Percentiles rank a stretch among this genome's conserved stretches.
Conservation (phyloP, 2,888 invertebrate genomes). For the Xestobium rufovillosum region DNA sequence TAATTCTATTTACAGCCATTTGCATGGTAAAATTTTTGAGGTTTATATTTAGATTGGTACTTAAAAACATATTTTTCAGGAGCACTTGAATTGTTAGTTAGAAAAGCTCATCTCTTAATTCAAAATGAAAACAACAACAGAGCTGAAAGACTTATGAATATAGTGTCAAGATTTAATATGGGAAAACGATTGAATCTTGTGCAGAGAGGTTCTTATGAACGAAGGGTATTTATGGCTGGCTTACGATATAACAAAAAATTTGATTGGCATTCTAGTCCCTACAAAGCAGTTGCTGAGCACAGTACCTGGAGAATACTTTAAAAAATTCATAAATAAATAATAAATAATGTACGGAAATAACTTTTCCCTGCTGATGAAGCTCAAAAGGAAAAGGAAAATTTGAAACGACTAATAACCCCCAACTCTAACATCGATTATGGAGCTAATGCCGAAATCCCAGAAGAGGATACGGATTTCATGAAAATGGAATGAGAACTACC, state of each 20-base stretch:
- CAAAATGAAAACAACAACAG: conserved; percentile 21
- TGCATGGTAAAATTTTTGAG: too few species aligned
- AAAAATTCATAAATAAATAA: conserved; percentile 13
- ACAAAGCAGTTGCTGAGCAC: conserved; percentile 10
- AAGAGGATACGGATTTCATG: too few species aligned
- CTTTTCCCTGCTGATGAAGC: too few species aligned
- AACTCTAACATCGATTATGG: too few species aligned
- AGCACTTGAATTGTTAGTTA: conserved; percentile 1
- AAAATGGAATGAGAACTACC: too few species aligned
- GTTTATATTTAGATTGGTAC: conserved; percentile 1
- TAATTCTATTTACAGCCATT: too few species aligned
- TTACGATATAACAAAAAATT: conserved; percentile 16
- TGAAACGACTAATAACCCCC: too few species aligned
- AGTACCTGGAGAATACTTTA: conserved; percentile 14
- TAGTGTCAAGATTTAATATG: conserved; percentile 19
- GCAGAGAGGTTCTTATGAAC: too few species aligned
- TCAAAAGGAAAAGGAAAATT: too few species aligned
- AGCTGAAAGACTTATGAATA: conserved; percentile 19
- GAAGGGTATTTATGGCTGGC: conserved; percentile 14
- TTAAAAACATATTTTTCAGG: conserved; percentile 1
- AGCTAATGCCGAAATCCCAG: too few species aligned
- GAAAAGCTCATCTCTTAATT: conserved; percentile 11
- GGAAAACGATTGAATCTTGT: conserved; percentile 22
- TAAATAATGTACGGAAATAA: too few species aligned
- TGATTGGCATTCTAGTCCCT: conserved; percentile 17